A percentile compares a stretch with the other conserved stretches of the same genome.
phyloP scores from a whole-genome alignment of 2,797 vertebrate genomes.

The Chelon labrosus region DNA sequence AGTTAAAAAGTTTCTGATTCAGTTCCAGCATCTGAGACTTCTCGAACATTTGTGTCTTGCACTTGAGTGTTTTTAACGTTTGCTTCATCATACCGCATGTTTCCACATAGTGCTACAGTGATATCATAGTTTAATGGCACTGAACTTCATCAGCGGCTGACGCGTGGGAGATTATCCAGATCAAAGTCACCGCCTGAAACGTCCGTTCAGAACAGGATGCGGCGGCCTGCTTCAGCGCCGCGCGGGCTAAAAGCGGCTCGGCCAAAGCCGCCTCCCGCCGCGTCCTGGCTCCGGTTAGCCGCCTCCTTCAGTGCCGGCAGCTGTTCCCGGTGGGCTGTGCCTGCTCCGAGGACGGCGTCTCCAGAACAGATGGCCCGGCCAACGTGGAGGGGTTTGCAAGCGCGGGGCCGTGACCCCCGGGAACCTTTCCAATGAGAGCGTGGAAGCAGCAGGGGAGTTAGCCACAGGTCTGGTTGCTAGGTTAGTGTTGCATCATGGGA shows the following conservation, averaged over 20 bases:
- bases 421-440: conserved; percentile 67
- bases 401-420: conserved; percentile 57
- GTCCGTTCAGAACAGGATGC: conserved; percentile 37
- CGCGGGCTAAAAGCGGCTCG: conserved; percentile 57
- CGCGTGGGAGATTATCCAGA: conserved; percentile 36
- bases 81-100: background rate
- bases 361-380: conserved; percentile 68
- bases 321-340: conserved; percentile 68
- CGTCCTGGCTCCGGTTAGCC: conserved; percentile 49
- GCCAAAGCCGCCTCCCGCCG: conserved; percentile 58
- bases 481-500: conserved; percentile 66
- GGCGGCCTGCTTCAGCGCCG: conserved; percentile 7
- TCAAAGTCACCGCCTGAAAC: conserved; percentile 24
- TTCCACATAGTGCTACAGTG: background rate
- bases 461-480: conserved; percentile 76
- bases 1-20: background rate
- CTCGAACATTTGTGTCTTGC: background rate
- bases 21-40: background rate
- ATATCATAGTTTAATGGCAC: background rate
- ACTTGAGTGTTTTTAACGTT: background rate
- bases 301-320: conserved; percentile 58
- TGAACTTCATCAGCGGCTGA: conserved; percentile 18
- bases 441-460: conserved; percentile 62
- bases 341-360: conserved; percentile 21
- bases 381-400: conserved; percentile 32